Evolutionary conservation across 2,888 invertebrate species (phyloP).

Genomic region (Minunthozetes semirufus): DNA sequence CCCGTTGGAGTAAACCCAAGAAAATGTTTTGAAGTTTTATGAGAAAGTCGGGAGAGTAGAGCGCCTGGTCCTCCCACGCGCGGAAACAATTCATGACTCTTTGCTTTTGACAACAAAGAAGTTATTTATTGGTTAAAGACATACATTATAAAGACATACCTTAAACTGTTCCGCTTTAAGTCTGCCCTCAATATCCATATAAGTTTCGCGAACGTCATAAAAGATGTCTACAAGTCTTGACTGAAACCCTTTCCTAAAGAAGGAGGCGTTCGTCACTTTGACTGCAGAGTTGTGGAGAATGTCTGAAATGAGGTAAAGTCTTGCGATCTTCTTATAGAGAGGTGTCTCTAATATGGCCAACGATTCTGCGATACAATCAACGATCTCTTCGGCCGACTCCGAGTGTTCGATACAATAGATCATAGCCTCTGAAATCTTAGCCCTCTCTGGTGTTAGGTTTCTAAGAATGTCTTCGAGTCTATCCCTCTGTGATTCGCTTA

Average conservation of each 20-base stretch:
- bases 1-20: slow-evolving; percentile 59
- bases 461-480: slow-evolving; percentile 84
- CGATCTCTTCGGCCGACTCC: slow-evolving; percentile 92
- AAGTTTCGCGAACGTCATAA: slow-evolving; percentile 63
- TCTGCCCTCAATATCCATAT: slow-evolving; percentile 68
- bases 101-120: slow-evolving; percentile 49
- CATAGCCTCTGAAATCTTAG: slow-evolving; percentile 88
- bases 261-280: slow-evolving; percentile 91
- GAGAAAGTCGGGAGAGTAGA: slow-evolving; percentile 88
- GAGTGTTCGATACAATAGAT: slow-evolving; percentile 98
- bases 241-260: slow-evolving; percentile 76
- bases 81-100: slow-evolving; percentile 80
- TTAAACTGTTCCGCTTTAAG: slow-evolving; percentile 95
- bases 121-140: background rate
- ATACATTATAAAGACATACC: slow-evolving; percentile 47
- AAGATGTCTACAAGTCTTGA: slow-evolving; percentile 69
- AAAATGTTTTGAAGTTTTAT: slow-evolving; percentile 81
- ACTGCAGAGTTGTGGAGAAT: slow-evolving; percentile 94
- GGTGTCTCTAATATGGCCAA: slow-evolving; percentile 68
- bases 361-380: slow-evolving; percentile 81
- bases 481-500: slow-evolving; percentile 70
- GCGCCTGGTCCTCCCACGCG: slow-evolving; percentile 96
- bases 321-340: slow-evolving; percentile 78
- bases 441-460: slow-evolving; percentile 69
- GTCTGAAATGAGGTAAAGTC: slow-evolving; percentile 91